Evolutionary conservation across 2,888 invertebrate species (phyloP).

Genomic region (Paralinhomoeus sp.): DNA sequence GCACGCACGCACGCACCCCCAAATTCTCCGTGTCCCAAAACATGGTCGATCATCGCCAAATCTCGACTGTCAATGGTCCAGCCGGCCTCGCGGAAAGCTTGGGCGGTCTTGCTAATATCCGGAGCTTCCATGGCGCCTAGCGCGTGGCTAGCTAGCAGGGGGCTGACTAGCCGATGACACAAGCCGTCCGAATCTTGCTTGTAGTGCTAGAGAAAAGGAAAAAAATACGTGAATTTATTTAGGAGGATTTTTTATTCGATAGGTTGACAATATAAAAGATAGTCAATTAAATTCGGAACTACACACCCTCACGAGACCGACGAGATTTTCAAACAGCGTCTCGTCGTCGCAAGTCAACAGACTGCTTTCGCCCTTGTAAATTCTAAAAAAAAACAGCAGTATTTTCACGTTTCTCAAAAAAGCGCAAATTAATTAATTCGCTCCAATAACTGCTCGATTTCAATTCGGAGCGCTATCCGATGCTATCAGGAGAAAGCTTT

Average conservation of each 20-base stretch:
- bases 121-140: too few relatives aligned
- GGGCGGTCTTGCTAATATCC: neutral
- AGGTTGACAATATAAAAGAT: neutral
- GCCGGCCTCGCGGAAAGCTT: neutral
- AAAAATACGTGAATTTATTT: too few relatives aligned
- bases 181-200: constrained; percentile 89
- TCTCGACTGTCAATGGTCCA: constrained; percentile 19
- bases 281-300: neutral
- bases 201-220: too few relatives aligned
- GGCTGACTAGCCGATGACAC: constrained; percentile 46
- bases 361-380: too few relatives aligned
- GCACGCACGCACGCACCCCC: constrained; percentile 35
- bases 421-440: too few relatives aligned
- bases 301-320: constrained; percentile 65
- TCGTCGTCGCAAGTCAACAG: constrained; percentile 93
- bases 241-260: too few relatives aligned
- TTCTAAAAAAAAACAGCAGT: too few relatives aligned
- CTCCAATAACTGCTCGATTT: too few relatives aligned
- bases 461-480: too few relatives aligned
- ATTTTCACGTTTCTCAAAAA: too few relatives aligned
- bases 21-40: constrained; percentile 96
- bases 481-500: too few relatives aligned
- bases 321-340: constrained; percentile 82
- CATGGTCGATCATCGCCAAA: constrained; percentile 53
- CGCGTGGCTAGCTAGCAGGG: constrained; percentile 23